Evolutionary conservation across 2,888 invertebrate species (phyloP).

Genomic region (Proisotoma minuta): DNA sequence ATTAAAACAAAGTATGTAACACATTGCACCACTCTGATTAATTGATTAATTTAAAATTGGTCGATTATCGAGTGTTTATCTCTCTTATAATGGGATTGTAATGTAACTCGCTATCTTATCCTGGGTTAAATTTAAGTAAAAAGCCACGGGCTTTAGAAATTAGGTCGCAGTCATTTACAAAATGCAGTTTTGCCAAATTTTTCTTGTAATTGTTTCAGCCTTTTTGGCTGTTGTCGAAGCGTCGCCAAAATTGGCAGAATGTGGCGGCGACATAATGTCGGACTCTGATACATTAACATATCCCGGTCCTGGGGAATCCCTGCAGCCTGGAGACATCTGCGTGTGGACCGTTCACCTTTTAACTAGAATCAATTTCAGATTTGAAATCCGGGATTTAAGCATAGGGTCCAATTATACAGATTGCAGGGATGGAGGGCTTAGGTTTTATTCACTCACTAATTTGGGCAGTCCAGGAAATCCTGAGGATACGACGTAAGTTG

Average conservation of each 20-base stretch:
- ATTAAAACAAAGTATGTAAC: too few species aligned
- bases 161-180: too few species aligned
- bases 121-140: too few species aligned
- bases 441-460: neutral
- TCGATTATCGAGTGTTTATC: too few species aligned
- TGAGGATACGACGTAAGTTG: neutral
- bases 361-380: neutral
- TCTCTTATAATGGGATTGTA: too few species aligned
- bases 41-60: too few species aligned
- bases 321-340: neutral
- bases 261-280: neutral
- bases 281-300: neutral
- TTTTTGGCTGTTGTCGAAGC: too few species aligned
- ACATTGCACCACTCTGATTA: too few species aligned
- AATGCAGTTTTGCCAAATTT: too few species aligned
- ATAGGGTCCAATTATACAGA: neutral
- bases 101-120: too few species aligned
- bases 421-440: neutral
- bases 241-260: neutral
- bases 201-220: too few species aligned
- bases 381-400: neutral
- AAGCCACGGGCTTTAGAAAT: too few species aligned
- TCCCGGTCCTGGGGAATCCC: neutral
- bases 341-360: conserved; percentile 3
- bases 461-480: neutral